Conservation (phyloP, 2,113 vertebrate genomes). For the Anolis carolinensis region DNA sequence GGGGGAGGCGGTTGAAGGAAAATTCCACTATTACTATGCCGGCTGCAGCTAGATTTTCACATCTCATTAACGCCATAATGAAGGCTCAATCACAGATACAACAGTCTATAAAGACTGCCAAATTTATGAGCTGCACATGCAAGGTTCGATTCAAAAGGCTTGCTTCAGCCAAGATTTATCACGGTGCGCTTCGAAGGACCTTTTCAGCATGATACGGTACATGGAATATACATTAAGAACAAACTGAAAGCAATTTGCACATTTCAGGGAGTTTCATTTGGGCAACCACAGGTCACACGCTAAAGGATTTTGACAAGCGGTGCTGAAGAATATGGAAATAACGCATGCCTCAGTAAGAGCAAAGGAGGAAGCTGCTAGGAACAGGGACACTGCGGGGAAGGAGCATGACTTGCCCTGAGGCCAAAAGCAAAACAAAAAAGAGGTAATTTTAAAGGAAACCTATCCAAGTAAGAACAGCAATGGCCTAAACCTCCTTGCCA, state of each 20-base stretch:
- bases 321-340: constrained; percentile 8
- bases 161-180: constrained; percentile 33
- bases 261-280: not conserved
- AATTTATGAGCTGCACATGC: constrained; percentile 26
- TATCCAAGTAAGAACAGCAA: not conserved
- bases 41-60: constrained; percentile 62
- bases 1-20: not conserved
- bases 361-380: not conserved
- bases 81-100: constrained; percentile 59
- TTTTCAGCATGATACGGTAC: constrained; percentile 8
- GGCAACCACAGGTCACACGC: rapidly evolving
- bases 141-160: constrained; percentile 33
- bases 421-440: not conserved
- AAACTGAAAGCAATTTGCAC: not conserved
- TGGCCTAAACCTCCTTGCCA: not conserved
- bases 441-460: not conserved
- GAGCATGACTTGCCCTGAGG: not conserved
- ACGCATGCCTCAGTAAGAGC: not conserved
- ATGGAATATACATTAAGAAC: rapidly evolving
- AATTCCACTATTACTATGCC: constrained; percentile 39
- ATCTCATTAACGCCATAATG: constrained; percentile 66
- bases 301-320: not conserved
- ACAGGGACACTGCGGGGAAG: rapidly evolving
- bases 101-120: constrained; percentile 45
- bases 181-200: constrained; percentile 19